Base-by-base conservation (phyloP, 2,888 invertebrate species). In the Xanthorhoe designata region DNA sequence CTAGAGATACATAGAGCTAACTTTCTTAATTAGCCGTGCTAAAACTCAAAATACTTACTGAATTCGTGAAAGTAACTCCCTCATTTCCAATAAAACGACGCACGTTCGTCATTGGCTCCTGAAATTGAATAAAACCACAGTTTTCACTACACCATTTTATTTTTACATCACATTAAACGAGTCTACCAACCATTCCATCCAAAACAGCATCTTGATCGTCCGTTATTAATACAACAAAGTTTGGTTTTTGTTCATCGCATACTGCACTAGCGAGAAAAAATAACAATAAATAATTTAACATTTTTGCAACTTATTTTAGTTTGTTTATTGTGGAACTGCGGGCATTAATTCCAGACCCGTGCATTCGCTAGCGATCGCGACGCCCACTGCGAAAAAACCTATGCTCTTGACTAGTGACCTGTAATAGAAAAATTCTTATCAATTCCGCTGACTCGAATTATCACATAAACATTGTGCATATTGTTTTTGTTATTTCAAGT, bases 161-260 rank as follows among this genome's bases (percentile, higher is more conserved):
- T 89, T 72, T 70, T 73, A 66, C 24, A 53, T 54, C 35, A 61
- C 56, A 56, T 56, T 15, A 45, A 63, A 15, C 18, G 55, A 71
- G 71, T 73, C 62, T 81, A 93, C 94, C 94, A 94, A 97, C 96
- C 95, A 97, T 94, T 58, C 97, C 96, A 83, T 96, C 95, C 56
- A 98, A 88, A n/a, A 94, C 89, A 2, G 95, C 90, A 92, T 98
- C 98, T 86, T 98, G 97, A 89, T 98, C 98, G 84, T 98, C 98
- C 0, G 97, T 97, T 59, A 98, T 79, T 74, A 98, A 93, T 47
- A 98, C 81, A 53, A 98, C 93, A 80, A 98, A 95, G 89, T 98
- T 98, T 32, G 96, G 96, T 78, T 79, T 80, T 32, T 68, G 70
- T 47, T 77, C 76, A 56, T 79, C 80, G 71, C 86, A 82, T 55